phyloP scores from a whole-genome alignment of 1,140 invertebrate genomes.

The Callitettix versicolor region DNA sequence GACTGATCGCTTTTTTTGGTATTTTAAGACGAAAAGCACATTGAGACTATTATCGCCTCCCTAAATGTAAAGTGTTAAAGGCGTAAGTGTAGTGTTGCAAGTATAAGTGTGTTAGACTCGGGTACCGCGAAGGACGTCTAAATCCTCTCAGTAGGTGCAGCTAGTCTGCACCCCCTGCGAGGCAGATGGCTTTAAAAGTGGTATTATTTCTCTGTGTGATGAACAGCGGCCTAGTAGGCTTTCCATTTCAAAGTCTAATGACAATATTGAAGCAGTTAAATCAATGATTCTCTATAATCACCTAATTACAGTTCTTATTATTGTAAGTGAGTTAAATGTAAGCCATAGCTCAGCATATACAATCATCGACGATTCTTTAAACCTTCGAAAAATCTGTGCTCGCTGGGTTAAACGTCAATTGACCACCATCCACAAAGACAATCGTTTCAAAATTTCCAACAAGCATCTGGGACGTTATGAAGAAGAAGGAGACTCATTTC shows the following conservation, averaged over 20 bases:
- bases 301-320: neutral
- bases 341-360: neutral
- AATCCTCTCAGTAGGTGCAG: too few relatives aligned
- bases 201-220: neutral
- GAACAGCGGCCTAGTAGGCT: neutral
- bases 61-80: too few relatives aligned
- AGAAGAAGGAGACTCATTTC: neutral
- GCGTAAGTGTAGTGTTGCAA: too few relatives aligned
- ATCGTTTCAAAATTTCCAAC: neutral
- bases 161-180: too few relatives aligned
- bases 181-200: neutral
- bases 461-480: neutral
- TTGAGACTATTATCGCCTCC: too few relatives aligned
- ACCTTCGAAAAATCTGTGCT: neutral
- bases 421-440: neutral
- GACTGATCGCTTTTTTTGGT: too few relatives aligned
- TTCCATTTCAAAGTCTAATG: neutral
- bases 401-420: neutral
- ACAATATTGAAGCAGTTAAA: neutral
- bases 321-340: neutral
- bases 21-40: too few relatives aligned
- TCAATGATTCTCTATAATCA: neutral
- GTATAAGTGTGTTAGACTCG: too few relatives aligned
- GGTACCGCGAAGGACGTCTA: too few relatives aligned
- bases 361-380: neutral